Percentiles rank a stretch among this genome's conserved stretches.
Conservation (phyloP, 2,113 vertebrate species). For the Australoheros scitulus region DNA sequence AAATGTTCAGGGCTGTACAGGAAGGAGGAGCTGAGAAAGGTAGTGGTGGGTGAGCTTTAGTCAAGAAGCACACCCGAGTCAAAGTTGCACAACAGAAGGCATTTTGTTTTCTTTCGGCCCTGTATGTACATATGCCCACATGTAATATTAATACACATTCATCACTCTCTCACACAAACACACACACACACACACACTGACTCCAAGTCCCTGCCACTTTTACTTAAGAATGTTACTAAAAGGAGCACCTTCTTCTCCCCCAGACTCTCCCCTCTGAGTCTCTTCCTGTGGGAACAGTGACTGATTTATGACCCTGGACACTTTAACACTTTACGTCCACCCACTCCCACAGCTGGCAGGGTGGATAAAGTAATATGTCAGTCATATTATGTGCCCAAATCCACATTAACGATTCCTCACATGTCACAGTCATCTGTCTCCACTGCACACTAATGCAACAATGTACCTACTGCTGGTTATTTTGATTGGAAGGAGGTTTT, state of each 20-base stretch:
- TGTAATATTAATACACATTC: not conserved
- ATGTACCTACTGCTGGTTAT: not conserved
- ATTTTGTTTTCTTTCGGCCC: constrained; percentile 29
- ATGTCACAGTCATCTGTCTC: not conserved
- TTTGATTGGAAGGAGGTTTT: not conserved
- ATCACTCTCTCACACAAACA: not conserved
- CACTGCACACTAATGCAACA: not conserved
- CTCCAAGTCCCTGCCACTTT: constrained; percentile 9
- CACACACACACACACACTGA: not conserved
- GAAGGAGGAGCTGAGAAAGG: not conserved
- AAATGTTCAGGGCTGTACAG: constrained; percentile 14
- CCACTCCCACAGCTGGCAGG: constrained; percentile 1
- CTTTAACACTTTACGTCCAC: not conserved
- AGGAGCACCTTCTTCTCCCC: not conserved
- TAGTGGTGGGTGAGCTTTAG: not conserved
- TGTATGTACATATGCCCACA: constrained; percentile 6
- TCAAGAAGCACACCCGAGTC: not conserved
- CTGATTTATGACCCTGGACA: not conserved
- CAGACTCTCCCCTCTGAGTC: not conserved
- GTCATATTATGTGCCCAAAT: not conserved
- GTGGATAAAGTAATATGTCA: constrained; percentile 4
- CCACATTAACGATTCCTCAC: not conserved
- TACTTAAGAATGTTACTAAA: not conserved
- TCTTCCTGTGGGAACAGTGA: constrained; percentile 11
- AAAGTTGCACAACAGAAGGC: not conserved